Conservation (phyloP, 2,888 invertebrate genomes). For the Stegophylla sp. region DNA sequence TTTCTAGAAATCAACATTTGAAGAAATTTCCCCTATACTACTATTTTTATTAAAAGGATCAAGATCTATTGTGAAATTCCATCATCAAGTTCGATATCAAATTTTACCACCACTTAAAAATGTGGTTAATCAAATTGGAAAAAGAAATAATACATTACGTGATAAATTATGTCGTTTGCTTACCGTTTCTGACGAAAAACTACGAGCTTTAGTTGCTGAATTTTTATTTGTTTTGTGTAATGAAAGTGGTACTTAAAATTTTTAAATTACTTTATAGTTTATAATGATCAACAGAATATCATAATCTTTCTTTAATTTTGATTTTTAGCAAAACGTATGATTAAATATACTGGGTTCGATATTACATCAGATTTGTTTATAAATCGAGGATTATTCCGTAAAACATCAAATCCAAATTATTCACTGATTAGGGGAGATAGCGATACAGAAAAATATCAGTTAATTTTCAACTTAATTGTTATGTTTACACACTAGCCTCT, state of each 20-base stretch:
- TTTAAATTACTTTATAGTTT: background rate
- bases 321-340: slow-evolving; percentile 79
- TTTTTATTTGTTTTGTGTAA: slow-evolving; percentile 95
- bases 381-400: slow-evolving; percentile 86
- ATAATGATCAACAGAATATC: slow-evolving; percentile 28
- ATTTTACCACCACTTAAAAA: slow-evolving; percentile 90
- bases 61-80: slow-evolving; percentile 73
- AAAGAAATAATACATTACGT: slow-evolving; percentile 83
- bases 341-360: slow-evolving; percentile 98
- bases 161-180: slow-evolving; percentile 89
- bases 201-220: slow-evolving; percentile 86
- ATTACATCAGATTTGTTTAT: slow-evolving; percentile 97
- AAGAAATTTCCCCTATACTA: slow-evolving; percentile 81
- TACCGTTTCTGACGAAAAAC: slow-evolving; percentile 81
- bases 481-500: background rate
- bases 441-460: slow-evolving; percentile 93
- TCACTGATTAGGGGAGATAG: slow-evolving; percentile 94
- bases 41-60: slow-evolving; percentile 78
- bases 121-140: slow-evolving; percentile 87
- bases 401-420: slow-evolving; percentile 68
- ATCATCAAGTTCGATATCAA: slow-evolving; percentile 78
- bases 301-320: slow-evolving; percentile 39
- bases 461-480: slow-evolving; percentile 64
- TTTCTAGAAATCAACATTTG: slow-evolving; percentile 65
- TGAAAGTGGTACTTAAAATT: slow-evolving; percentile 76